Conservation (phyloP, 2,888 invertebrate genomes). For the Andrena fulva region DNA sequence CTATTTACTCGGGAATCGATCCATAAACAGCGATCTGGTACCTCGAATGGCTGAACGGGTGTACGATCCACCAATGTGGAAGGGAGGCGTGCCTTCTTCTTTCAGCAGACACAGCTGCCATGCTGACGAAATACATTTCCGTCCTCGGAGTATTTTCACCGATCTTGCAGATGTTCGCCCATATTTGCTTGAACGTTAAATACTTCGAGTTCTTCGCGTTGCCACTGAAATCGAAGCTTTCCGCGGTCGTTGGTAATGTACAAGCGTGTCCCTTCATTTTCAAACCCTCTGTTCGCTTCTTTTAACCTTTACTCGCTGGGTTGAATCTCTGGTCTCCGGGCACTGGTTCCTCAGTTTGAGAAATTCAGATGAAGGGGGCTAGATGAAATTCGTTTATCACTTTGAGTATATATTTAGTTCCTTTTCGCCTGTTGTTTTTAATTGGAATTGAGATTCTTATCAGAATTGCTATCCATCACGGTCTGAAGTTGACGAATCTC, state of each 20-base stretch:
- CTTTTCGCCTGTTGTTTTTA: neutral
- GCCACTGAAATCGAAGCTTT: neutral
- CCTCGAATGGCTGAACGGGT: slow-evolving; percentile 79
- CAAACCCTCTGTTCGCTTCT: neutral
- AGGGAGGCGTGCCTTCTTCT: slow-evolving; percentile 70
- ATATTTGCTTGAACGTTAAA: neutral
- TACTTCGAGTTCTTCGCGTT: neutral
- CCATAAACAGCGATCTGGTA: slow-evolving; percentile 10
- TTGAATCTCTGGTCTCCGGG: neutral
- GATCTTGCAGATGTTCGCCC: slow-evolving; percentile 60
- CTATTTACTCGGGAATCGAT: neutral
- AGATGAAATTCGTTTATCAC: neutral
- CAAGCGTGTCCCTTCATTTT: slow-evolving; percentile 45
- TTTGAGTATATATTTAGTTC: neutral
- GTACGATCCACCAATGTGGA: slow-evolving; percentile 78
- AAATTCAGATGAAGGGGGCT: neutral
- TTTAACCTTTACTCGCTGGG: neutral
- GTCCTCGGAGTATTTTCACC: slow-evolving; percentile 74
- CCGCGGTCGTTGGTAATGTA: neutral
- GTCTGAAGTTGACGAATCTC: neutral
- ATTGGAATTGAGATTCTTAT: neutral
- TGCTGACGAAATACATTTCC: slow-evolving; percentile 71
- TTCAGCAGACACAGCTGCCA: slow-evolving; percentile 74
- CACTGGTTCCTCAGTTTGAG: neutral
- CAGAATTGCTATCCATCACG: neutral